Conservation (phyloP, 2,113 vertebrate genomes). For the Neopipo cinnamomea region DNA sequence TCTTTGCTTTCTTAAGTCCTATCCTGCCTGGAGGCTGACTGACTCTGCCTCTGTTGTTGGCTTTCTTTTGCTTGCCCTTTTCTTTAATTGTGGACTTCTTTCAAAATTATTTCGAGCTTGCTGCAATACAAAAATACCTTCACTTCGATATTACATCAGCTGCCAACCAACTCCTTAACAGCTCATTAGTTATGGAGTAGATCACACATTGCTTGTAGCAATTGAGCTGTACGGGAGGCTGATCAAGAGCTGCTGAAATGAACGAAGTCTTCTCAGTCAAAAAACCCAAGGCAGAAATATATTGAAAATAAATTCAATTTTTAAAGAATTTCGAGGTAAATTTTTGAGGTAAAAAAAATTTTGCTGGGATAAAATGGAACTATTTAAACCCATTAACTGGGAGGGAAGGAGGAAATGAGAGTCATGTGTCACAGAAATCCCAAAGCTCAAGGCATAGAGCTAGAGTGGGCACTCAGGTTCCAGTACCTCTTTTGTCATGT, state of each 20-base stretch:
- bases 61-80: background rate
- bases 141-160: background rate
- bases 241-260: background rate
- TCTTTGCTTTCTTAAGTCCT: background rate
- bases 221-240: background rate
- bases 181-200: background rate
- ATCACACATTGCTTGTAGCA: background rate
- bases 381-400: background rate
- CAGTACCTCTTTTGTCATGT: background rate
- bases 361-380: background rate
- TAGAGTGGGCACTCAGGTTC: background rate
- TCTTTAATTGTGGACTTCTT: background rate
- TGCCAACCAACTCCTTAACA: background rate
- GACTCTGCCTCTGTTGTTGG: background rate
- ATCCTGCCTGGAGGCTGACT: background rate
- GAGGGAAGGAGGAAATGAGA: background rate
- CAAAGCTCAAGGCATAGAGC: background rate
- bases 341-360: background rate
- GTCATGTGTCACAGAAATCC: background rate
- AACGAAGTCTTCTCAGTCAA: background rate
- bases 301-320: background rate
- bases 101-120: background rate
- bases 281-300: background rate
- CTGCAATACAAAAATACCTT: background rate
- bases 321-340: background rate